phyloP scores from a whole-genome alignment of 1,140 invertebrate species.

The Brachionus plicatilis region DNA sequence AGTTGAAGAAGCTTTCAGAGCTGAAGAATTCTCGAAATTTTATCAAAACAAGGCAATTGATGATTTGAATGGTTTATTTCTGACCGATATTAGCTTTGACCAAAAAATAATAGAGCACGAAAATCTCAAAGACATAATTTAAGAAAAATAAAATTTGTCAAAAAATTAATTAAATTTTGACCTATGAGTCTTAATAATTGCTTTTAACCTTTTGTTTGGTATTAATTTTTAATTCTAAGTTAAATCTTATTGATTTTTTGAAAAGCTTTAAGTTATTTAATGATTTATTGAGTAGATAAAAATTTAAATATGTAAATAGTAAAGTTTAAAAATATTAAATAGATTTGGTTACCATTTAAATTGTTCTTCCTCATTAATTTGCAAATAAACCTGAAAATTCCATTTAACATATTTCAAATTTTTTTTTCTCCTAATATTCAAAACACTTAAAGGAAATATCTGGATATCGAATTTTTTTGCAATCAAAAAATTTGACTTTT shows the following conservation, averaged over 20 bases:
- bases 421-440: background rate
- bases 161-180: background rate
- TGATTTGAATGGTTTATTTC: slow-evolving; percentile 28
- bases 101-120: background rate
- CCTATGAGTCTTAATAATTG: background rate
- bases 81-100: slow-evolving; percentile 15
- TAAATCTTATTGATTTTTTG: background rate
- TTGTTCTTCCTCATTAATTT: background rate
- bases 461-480: background rate
- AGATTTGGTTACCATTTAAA: background rate
- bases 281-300: background rate
- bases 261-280: background rate
- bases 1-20: background rate
- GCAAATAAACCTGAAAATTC: background rate
- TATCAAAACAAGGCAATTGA: background rate
- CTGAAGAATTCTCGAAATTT: background rate
- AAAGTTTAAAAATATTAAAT: background rate
- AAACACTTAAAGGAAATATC: background rate
- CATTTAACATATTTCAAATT: background rate
- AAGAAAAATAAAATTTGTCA: background rate
- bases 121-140: background rate
- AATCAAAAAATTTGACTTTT: background rate
- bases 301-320: background rate
- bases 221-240: background rate
- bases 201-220: background rate